phyloP scores from a whole-genome alignment of 2,888 invertebrate species.

The Alcis repandata region DNA sequence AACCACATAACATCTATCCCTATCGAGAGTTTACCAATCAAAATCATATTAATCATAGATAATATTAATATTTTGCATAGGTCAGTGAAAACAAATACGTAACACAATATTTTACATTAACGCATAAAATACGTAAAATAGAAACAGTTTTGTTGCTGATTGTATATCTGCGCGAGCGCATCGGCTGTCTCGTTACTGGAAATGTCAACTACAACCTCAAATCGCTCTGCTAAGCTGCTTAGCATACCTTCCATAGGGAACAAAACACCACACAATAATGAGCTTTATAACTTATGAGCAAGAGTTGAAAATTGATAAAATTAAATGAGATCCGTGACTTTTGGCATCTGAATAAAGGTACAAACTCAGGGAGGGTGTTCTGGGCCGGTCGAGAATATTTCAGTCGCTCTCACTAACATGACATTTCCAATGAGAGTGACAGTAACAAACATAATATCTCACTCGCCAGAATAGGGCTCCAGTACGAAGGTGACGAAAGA shows the following conservation, averaged over 20 bases:
- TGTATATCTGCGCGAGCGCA: constrained; percentile 65
- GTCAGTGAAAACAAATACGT: too few relatives aligned
- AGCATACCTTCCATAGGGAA: constrained; percentile 66
- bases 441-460: too few relatives aligned
- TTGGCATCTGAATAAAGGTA: constrained; percentile 81
- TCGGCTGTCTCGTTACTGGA: constrained; percentile 72
- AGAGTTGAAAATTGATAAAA: constrained; percentile 49
- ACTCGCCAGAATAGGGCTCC: too few relatives aligned
- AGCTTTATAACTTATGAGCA: constrained; percentile 52
- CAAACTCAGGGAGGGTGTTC: too few relatives aligned
- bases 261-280: constrained; percentile 48
- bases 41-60: too few relatives aligned
- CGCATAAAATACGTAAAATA: not conserved
- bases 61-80: too few relatives aligned
- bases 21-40: too few relatives aligned
- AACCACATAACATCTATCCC: too few relatives aligned
- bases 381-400: too few relatives aligned
- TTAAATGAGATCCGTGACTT: constrained; percentile 66
- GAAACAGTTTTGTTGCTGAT: constrained; percentile 48
- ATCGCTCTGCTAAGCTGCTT: constrained; percentile 81
- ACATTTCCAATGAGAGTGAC: too few relatives aligned
- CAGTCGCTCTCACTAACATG: too few relatives aligned
- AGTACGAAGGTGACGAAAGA: too few relatives aligned
- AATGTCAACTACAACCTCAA: constrained; percentile 75
- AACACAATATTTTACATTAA: not conserved